A percentile compares a stretch with the other conserved stretches of the same genome.
These are phyloP conservation scores for Sapajus apella DNA, from an alignment of 2,113 vertebrate species.

Conservation along the genomic window DNA sequence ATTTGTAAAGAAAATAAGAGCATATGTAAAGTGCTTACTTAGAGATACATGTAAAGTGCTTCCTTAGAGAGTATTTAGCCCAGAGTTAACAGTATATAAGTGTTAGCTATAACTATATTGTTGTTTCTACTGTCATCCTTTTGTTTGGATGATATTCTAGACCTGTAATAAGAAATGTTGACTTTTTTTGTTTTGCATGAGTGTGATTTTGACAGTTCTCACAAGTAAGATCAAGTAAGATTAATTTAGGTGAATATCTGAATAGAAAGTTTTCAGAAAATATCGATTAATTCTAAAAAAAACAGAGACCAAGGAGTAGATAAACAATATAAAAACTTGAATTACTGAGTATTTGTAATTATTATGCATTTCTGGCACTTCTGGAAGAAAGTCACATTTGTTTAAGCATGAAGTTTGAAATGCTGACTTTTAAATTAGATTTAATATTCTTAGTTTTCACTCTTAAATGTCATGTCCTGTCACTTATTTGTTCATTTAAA, in stretches of 20 bases:
- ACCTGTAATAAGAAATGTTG: not conserved
- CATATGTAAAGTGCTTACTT: not conserved
- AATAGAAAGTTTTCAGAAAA: conserved; percentile 15
- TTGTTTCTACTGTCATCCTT: not conserved
- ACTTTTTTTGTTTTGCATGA: not conserved
- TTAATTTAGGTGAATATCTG: conserved; percentile 3
- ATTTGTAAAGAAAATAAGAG: conserved; percentile 20
- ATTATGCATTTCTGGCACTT: conserved; percentile 13
- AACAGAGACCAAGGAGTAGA: not conserved
- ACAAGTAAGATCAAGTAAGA: conserved; percentile 42
- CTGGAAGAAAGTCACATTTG: not conserved
- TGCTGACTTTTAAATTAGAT: not conserved
- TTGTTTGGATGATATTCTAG: conserved; percentile 24
- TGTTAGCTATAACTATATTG: not conserved
- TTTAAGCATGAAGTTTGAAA: conserved; percentile 41
- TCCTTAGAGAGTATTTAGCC: conserved; percentile 1
- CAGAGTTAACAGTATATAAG: not conserved
- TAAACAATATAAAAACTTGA: conserved; percentile 21
- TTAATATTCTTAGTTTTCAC: conserved; percentile 28
- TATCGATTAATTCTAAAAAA: not conserved
- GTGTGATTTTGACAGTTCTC: conserved; percentile 9
- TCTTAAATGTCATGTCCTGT: not conserved
- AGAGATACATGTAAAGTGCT: not conserved
- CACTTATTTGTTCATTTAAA: not conserved
- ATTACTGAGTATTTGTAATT: not conserved